phyloP scores from a whole-genome alignment of 2,113 vertebrate species.

The Gymnocephalus cernua region DNA sequence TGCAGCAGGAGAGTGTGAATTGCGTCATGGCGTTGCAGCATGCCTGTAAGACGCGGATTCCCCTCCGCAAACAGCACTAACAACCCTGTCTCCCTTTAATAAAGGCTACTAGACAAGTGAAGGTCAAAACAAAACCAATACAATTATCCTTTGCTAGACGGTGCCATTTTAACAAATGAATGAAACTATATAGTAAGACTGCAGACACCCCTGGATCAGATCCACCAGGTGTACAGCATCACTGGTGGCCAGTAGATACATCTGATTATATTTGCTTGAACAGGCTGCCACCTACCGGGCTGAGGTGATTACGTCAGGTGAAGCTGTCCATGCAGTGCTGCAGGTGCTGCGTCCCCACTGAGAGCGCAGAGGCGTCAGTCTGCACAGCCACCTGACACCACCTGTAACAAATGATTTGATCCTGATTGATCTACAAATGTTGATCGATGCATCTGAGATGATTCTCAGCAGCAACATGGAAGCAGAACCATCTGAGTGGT shows the following conservation, averaged over 20 bases:
- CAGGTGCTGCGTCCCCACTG: background rate
- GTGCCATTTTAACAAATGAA: background rate
- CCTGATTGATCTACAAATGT: background rate
- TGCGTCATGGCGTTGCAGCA: constrained; percentile 75
- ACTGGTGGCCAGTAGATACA: background rate
- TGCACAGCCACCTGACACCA: background rate
- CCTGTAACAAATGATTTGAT: background rate
- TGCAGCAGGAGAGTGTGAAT: constrained; percentile 67
- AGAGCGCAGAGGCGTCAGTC: background rate
- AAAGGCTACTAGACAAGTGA: background rate
- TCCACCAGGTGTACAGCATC: constrained; percentile 1
- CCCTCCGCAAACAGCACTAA: constrained; percentile 33
- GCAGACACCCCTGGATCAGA: background rate
- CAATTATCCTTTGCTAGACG: background rate
- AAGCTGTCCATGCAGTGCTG: background rate
- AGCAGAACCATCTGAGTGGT: background rate
- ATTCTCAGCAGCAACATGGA: background rate
- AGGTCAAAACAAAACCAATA: background rate
- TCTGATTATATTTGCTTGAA: constrained; percentile 40
- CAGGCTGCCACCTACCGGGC: constrained; percentile 62
- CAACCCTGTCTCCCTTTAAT: background rate
- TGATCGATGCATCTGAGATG: background rate
- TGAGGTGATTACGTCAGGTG: constrained; percentile 18
- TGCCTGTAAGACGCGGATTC: constrained; percentile 47
- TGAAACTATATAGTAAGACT: background rate